Evolutionary conservation across 2,888 invertebrate genomes (phyloP), one percentile per base, ranked within the genome.

Genomic region (Pachydiplax longipennis): DNA sequence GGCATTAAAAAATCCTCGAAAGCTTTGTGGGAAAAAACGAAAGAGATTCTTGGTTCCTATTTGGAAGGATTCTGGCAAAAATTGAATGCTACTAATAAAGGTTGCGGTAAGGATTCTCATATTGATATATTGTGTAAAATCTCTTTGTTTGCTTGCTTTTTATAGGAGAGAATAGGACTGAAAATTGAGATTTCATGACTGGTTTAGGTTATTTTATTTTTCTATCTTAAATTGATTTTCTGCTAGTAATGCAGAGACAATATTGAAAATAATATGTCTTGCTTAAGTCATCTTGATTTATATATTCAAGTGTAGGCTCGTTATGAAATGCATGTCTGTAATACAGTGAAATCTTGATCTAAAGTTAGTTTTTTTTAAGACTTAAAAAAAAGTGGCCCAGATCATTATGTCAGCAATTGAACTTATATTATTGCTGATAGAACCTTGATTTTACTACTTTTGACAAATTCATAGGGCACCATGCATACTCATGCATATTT

Each of bases 61-160:
- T 87, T 61, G 61, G 87, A 87, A 87, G 87, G 61, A 87, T 87
- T 87, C 87, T 87, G 87, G 87, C 87, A 87, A 87, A 87, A 87
- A 87, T 37, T 87, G 87, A 87, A 87, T 58, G 37, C 87, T 87
- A 87, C 87, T 87, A 61, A 22, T 87, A 87, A 35, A 87, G 87
- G 87, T 87, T 87, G 87, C 58, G 87, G 87, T 87, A 87, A 87
- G 87, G 61, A 87, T 87, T 25, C 65, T 73, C 61, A 61, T 87
- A 87, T 87, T 87, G 61, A 87, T 87, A 87, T 87, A 58, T 87
- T 87, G 87, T 87, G 87, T 87, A 87, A 87, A 87, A n/a, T 61
- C 87, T 61, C 87, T 87, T 87, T 87, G 61, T 87, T 87, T 87
- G 87, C 87, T 87, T 87, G 87, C 58, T 61, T 87, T 87, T 35